A percentile compares a stretch with the other conserved stretches of the same genome.
These are phyloP conservation scores for Allobates femoralis DNA, from an alignment of 2,797 vertebrate genomes.

Conservation along the genomic window DNA sequence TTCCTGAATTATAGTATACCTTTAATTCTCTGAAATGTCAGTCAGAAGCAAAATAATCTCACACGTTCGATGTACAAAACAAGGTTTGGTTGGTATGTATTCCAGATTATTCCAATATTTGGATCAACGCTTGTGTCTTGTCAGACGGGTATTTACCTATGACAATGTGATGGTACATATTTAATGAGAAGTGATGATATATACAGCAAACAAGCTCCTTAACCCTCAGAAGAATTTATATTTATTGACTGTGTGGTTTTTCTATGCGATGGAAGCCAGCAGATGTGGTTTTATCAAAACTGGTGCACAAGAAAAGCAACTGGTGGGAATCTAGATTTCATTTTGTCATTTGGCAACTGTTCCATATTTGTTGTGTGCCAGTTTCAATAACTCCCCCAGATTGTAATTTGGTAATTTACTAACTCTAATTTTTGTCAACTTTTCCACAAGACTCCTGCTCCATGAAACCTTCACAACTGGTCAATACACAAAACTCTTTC, in stretches of 20 bases:
- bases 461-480: not conserved
- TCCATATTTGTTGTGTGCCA: no score
- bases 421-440: not conserved
- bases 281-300: not conserved
- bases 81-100: constrained; percentile 68
- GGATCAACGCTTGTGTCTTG: constrained; percentile 2
- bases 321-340: not conserved
- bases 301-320: not conserved
- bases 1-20: constrained; percentile 68
- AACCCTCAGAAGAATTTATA: not conserved
- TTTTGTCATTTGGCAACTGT: not conserved
- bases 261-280: not conserved
- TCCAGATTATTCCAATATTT: constrained; percentile 7
- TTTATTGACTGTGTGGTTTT: not conserved
- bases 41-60: no score
- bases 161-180: constrained; percentile 8
- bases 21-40: not conserved
- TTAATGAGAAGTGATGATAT: constrained; percentile 34
- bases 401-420: not conserved
- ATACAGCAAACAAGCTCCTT: not conserved
- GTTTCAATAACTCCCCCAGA: no score
- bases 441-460: not conserved
- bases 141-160: not conserved
- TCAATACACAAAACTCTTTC: not conserved
- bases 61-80: constrained; percentile 69